These are phyloP conservation scores for Drosophila simulans DNA, from an alignment of 1,140 invertebrate species.

Conservation along the genomic window DNA sequence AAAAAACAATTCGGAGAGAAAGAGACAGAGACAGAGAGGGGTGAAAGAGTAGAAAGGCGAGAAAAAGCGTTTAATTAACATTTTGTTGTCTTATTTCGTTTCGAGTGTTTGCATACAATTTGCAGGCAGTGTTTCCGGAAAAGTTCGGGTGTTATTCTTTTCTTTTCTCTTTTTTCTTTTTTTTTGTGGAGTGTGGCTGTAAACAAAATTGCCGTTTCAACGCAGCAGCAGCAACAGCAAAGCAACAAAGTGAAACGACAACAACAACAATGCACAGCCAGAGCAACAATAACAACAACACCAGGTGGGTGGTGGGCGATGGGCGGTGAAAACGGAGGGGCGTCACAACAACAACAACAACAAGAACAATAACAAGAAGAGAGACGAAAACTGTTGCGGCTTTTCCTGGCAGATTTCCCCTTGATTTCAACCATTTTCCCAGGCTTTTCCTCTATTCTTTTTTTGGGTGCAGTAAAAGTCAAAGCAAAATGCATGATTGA, in stretches of 20 bases:
- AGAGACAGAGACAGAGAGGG: conserved; percentile 1
- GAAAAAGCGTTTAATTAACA: conserved; percentile 42
- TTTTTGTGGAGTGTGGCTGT: conserved; percentile 25
- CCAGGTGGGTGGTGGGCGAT: neutral
- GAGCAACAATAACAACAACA: conserved; percentile 48
- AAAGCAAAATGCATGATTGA: conserved; percentile 77
- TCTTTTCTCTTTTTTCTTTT: conserved; percentile 10
- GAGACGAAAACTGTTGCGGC: conserved; percentile 56
- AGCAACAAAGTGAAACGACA: conserved; percentile 64
- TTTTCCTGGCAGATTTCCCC: conserved; percentile 59
- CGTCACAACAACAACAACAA: neutral
- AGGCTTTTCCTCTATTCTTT: conserved; percentile 9
- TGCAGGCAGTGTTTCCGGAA: conserved; percentile 62
- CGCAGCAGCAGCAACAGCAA: conserved; percentile 51
- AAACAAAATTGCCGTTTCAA: conserved; percentile 61
- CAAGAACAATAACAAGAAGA: conserved; percentile 44
- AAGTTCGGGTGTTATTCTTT: conserved; percentile 21
- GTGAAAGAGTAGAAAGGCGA: conserved; percentile 14
- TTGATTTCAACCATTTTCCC: conserved; percentile 23
- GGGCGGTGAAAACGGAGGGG: neutral
- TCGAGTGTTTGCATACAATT: conserved; percentile 65
- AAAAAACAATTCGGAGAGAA: neutral
- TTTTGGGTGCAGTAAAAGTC: conserved; percentile 66
- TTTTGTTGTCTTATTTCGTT: conserved; percentile 54
- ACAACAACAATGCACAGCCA: conserved; percentile 49